Evolutionary conservation across 1,140 invertebrate genomes (phyloP).

Genomic region (Macrotrachela quadricornifera): DNA sequence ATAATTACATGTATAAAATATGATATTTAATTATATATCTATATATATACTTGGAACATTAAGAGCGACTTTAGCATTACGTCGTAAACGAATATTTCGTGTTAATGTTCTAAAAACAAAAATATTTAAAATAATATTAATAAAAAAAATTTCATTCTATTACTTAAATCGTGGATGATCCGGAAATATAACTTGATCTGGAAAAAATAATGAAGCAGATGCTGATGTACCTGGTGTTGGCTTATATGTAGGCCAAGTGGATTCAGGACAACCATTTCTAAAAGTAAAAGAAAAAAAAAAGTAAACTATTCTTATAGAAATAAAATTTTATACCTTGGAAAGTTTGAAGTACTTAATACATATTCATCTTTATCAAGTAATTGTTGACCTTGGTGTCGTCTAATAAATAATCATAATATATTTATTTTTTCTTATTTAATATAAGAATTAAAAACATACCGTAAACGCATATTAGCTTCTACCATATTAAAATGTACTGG

Average conservation of each 20-base stretch:
- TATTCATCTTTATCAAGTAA: slow-evolving; percentile 56
- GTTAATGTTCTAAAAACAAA: slow-evolving; percentile 45
- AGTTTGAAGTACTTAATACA: slow-evolving; percentile 68
- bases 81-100: slow-evolving; percentile 64
- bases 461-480: slow-evolving; percentile 74
- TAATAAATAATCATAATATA: too few species aligned
- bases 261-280: slow-evolving; percentile 48
- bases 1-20: neutral
- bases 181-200: slow-evolving; percentile 71
- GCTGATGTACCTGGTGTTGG: neutral
- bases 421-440: too few species aligned
- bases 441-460: too few species aligned
- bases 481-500: slow-evolving; percentile 90
- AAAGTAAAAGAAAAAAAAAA: too few species aligned
- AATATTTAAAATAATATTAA: neutral
- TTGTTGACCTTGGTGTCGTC: slow-evolving; percentile 56
- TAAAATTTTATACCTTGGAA: slow-evolving; percentile 47
- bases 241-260: slow-evolving; percentile 53
- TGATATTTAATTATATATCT: neutral
- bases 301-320: too few species aligned
- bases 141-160: neutral
- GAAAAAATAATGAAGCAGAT: slow-evolving; percentile 62
- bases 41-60: slow-evolving; percentile 50
- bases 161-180: slow-evolving; percentile 69
- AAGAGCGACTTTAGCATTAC: slow-evolving; percentile 81